Evolutionary conservation across 2,888 invertebrate species (phyloP), one percentile per base, ranked within the genome.

Genomic region (Eretmocerus hayati): DNA sequence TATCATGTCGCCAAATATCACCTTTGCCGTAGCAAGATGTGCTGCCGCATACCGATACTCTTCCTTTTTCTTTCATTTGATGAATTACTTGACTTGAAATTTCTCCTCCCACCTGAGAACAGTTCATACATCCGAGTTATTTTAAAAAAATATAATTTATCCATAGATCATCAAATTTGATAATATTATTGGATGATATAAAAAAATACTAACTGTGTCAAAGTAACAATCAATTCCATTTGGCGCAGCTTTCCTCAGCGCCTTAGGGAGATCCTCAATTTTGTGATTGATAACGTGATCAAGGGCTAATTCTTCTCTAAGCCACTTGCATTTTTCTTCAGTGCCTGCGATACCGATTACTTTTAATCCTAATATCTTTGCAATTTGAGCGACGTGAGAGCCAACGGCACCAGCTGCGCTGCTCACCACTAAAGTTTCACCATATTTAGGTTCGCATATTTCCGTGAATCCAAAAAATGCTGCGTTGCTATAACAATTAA

Each of bases 361-460:
- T 48, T 69, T 76, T 59, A 84, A 81, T 13, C 81, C 80, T 76
- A 64, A 39, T 59, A 83, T 77, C 72, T 87, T 87, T 1, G 81
- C 88, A 54, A 89, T 84, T 74, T 88, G 88, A 2, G 87, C 87
- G 21, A 86, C 87, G 41, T 83, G 76, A 50, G 79, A 81, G 5
- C 88, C 89, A 13, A 88, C 87, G 30, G 87, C 87, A 16, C 88
- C 88, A 19, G 84, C 87, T 13, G 87, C 88, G 5, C 82, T 82
- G 23, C 80, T 82, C 2, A 89, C 79, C 2, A 84, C 81, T n/a
- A 88, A 77, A 1, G 82, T 83, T 68, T 89, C 87, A 8, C 84
- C 86, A 4, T 76, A 58, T 69, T 85, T 82, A 2, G 87, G 85
- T 51, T 80, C 67, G 55, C 85, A 86, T 49, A 86, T 72, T 57